phyloP scores from a whole-genome alignment of 2,113 vertebrate species.

The Micromys minutus region DNA sequence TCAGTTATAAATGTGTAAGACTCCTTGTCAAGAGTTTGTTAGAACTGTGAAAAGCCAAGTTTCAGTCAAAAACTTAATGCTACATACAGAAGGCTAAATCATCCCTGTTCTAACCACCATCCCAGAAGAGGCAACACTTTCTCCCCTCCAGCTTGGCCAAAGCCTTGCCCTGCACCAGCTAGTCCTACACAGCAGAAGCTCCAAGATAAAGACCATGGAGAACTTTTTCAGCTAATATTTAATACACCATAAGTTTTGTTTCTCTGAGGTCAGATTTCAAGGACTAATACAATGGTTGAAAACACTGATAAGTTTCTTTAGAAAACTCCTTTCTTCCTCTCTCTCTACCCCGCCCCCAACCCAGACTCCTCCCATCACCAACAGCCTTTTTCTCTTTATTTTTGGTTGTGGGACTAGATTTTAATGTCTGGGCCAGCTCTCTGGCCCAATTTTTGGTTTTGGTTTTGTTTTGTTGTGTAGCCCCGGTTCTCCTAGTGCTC shows the following conservation, averaged over 20 bases:
- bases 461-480: background rate
- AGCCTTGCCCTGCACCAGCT: background rate
- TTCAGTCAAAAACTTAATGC: background rate
- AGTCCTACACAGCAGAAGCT: background rate
- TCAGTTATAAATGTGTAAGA: conserved; percentile 16
- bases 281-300: background rate
- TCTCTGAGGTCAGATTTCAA: conserved; percentile 26
- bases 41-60: background rate
- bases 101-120: background rate
- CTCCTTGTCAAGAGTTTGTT: background rate
- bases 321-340: background rate
- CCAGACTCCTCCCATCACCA: background rate
- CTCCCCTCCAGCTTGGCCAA: background rate
- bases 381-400: background rate
- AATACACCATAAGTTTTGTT: background rate
- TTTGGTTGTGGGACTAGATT: background rate
- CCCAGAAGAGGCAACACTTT: background rate
- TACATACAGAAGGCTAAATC: background rate
- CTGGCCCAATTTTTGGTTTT: background rate
- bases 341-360: no score
- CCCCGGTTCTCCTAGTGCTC: background rate
- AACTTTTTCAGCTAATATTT: background rate
- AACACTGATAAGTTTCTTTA: background rate
- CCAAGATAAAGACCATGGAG: background rate
- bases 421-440: background rate